Evolutionary conservation across 2,888 invertebrate species (phyloP), one percentile per base, ranked within the genome.

Genomic region (Temnothorax unifasciatus): DNA sequence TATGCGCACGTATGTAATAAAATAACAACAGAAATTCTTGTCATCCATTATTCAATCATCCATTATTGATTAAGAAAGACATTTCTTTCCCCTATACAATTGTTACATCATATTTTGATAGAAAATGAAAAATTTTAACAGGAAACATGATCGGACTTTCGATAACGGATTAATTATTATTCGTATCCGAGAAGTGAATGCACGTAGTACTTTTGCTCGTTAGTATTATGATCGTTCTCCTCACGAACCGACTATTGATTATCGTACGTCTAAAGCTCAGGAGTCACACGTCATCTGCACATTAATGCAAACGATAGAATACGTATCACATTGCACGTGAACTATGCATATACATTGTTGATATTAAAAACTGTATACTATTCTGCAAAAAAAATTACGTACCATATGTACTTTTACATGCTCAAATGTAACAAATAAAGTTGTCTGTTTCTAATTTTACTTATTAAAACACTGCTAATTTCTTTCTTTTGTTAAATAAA

Each of bases 81-180:
- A 25, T 25, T 18, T 13, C 13, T 11, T 8, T 6, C 4, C 5
- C 18, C 9, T 21, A 18, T 34, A 41, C 29, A 52, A 44, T 77
- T 66, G 18, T 21, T 29, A 54, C 21, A 47, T 79, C 38, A 47
- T 50, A 50, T 59, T 50, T 71, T 50, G 47, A 61, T 38, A 47
- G 34, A 34, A 79, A 47, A 59, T 21, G 13, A 38, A 69, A 69
- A 54, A 47, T 61, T 69, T 79, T 76, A 64, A 64, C 50, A 44
- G 34, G 59, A 61, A 61, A 81, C 61, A n/a, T 47, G 47, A 81
- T 59, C 59, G 50, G 21, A 71, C 18, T 81, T 59, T 69, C 50
- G 71, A 81, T 71, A 81, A 38, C 71, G 69, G 57, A 47, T 69
- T 81, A 71, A 81, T 81, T 81, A 81, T 81, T 81, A 71, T 81